Conservation (phyloP, 2,797 vertebrate species). For the Onychomys torridus region DNA sequence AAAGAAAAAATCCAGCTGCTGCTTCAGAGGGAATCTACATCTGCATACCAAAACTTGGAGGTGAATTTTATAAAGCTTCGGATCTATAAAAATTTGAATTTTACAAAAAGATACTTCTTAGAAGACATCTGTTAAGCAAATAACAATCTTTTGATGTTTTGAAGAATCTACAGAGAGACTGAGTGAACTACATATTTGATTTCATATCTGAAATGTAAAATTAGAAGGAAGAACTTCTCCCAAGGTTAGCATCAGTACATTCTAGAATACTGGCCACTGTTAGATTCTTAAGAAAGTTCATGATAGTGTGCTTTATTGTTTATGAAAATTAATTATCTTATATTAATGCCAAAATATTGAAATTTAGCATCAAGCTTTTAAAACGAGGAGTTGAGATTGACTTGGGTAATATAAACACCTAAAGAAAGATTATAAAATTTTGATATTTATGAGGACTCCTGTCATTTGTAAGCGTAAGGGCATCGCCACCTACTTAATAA, state of each 20-base stretch:
- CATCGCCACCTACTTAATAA: background rate
- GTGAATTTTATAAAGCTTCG: background rate
- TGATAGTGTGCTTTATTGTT: background rate
- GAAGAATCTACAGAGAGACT: background rate
- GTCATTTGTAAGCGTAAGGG: background rate
- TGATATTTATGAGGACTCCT: background rate
- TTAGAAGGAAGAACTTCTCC: background rate
- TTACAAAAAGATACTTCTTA: constrained; percentile 3
- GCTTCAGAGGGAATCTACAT: constrained; percentile 46
- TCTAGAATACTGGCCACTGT: background rate
- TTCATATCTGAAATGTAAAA: constrained; percentile 33
- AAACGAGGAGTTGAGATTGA: background rate
- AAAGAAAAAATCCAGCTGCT: constrained; percentile 60
- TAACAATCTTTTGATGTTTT: background rate
- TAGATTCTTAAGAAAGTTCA: background rate
- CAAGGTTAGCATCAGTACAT: background rate
- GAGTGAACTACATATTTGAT: background rate
- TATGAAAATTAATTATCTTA: background rate
- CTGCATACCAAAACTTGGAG: constrained; percentile 58
- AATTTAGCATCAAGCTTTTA: background rate
- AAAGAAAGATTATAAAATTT: background rate
- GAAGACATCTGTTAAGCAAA: background rate
- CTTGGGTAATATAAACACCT: background rate
- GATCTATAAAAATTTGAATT: background rate
- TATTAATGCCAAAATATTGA: background rate